Evolutionary conservation across 2,888 invertebrate species (phyloP), one percentile per base, ranked within the genome.

Genomic region (Antheraea assamensis): DNA sequence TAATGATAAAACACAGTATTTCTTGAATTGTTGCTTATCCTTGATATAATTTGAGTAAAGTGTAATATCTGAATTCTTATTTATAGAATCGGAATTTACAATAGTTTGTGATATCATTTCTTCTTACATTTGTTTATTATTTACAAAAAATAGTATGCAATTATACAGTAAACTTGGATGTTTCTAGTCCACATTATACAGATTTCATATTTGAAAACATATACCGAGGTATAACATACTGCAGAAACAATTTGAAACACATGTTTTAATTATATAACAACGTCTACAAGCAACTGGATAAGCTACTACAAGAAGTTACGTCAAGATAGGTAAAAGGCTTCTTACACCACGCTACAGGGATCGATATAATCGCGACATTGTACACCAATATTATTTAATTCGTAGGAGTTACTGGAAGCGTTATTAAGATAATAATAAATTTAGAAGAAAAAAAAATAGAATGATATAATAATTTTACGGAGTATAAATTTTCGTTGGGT

Each of bases 251-350:
- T 52, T 58, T 61, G 19, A 74, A 30, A 27, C 47, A 81, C 78
- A 81, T 83, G 79, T 80, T 81, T 79, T 75, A 78, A 80, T 81
- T 80, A 75, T 82, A 83, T 73, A 86, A 74, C 35, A 86, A 74
- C 35, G 27, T 71, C 30, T 58, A 72, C 21, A 75, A 73, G 75
- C 78, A 81, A 80, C 81, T 83, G 82, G 86, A 84, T 79, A 79
- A 77, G 77, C 79, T 75, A 76, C 79, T 76, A 64, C 17, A 17
- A 74, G 80, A 75, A 78, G 83, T 91, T 89, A 88, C 89, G 87
- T 86, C 83, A 80, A 76, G 85, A 90, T 90, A 89, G 88, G 85
- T 90, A 91, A 42, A 42, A 91, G 86, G 84, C 78, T 83, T 80
- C 87, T 90, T 89, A 86, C 87, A 87, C 82, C 85, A 87, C 83